phyloP scores from a whole-genome alignment of 23 tunicate species.

The Halocynthia aurantium region DNA sequence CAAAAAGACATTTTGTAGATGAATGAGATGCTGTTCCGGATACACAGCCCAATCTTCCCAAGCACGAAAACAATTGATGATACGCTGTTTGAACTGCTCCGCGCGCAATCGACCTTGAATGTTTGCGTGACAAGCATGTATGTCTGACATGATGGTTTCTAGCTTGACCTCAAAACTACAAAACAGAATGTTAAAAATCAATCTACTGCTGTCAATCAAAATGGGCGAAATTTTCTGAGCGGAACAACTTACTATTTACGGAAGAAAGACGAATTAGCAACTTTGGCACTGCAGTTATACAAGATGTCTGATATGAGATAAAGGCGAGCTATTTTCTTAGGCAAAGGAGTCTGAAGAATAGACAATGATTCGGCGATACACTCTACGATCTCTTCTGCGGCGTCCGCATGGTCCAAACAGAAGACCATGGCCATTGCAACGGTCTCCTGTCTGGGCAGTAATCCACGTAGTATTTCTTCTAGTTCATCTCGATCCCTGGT shows the following conservation, averaged over 20 bases:
- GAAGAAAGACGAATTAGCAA: constrained; percentile 92
- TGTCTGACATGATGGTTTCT: constrained; percentile 71
- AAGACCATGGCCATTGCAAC: constrained; percentile 90
- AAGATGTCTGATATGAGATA: constrained; percentile 82
- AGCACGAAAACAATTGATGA: constrained; percentile 80
- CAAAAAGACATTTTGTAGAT: constrained; percentile 73
- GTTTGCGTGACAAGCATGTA: constrained; percentile 59
- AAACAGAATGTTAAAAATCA: background rate
- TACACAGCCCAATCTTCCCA: constrained; percentile 98
- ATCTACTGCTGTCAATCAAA: background rate
- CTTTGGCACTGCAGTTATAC: constrained; percentile 91
- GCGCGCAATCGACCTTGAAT: constrained; percentile 78
- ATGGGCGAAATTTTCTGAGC: background rate
- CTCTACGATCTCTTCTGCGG: constrained; percentile 95
- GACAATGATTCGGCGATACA: constrained; percentile 81
- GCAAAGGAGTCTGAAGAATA: constrained; percentile 80
- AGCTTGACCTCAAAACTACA: constrained; percentile 66
- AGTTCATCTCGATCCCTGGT: constrained; percentile 77
- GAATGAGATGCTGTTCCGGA: constrained; percentile 80
- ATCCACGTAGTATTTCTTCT: constrained; percentile 76
- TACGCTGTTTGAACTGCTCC: constrained; percentile 90
- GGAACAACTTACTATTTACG: constrained; percentile 61
- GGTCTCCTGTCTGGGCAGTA: constrained; percentile 61
- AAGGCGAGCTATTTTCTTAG: constrained; percentile 84
- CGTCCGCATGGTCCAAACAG: constrained; percentile 86